These are phyloP conservation scores for Augochlorella aurata DNA, from an alignment of 2,888 invertebrate genomes.

Conservation along the genomic window DNA sequence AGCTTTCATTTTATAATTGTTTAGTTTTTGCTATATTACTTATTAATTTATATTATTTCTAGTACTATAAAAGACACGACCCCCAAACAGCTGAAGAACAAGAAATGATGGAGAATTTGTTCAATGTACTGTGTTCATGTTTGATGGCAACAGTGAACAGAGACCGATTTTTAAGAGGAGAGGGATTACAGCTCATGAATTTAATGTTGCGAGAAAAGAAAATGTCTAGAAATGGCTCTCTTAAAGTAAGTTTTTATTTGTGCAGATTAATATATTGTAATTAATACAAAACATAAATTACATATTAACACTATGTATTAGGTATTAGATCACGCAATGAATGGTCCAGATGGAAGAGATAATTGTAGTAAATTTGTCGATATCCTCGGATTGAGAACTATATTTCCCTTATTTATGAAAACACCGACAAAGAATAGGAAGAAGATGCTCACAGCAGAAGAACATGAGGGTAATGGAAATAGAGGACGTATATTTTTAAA, in stretches of 20 bases:
- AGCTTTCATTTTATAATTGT: slow-evolving; percentile 11
- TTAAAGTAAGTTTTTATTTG: slow-evolving; percentile 86
- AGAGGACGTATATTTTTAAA: background rate
- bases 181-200: slow-evolving; percentile 99
- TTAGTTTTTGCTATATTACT: background rate
- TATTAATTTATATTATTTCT: slow-evolving; percentile 52
- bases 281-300: background rate
- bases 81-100: slow-evolving; percentile 95
- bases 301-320: slow-evolving; percentile 31
- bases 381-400: slow-evolving; percentile 96
- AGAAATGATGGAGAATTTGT: slow-evolving; percentile 99
- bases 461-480: slow-evolving; percentile 89
- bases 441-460: slow-evolving; percentile 91
- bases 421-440: slow-evolving; percentile 94
- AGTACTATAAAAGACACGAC: slow-evolving; percentile 97
- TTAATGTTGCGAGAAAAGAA: slow-evolving; percentile 99
- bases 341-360: slow-evolving; percentile 95
- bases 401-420: slow-evolving; percentile 99
- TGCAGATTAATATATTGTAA: background rate
- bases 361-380: slow-evolving; percentile 99
- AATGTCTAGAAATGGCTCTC: slow-evolving; percentile 96
- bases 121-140: slow-evolving; percentile 96
- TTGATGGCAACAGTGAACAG: slow-evolving; percentile 94
- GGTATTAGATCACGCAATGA: slow-evolving; percentile 97
- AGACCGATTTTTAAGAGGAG: slow-evolving; percentile 96